Percentiles rank a stretch among this genome's conserved stretches.
Evolutionary conservation across 2,113 vertebrate species (phyloP).

Genomic region (Psilopsiagon aurifrons): DNA sequence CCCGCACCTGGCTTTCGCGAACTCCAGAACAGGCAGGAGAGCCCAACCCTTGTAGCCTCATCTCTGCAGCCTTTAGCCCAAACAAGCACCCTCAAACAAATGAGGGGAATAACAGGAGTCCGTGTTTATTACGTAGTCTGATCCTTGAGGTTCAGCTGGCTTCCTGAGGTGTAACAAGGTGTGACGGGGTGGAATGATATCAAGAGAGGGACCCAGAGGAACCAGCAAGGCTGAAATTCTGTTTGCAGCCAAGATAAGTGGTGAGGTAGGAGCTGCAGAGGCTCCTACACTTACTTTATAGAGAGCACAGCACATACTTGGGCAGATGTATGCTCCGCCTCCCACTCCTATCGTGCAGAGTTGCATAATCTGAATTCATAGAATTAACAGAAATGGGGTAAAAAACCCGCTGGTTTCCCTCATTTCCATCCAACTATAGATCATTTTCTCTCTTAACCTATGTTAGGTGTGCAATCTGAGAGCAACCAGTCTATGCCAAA

Average conservation of each 20-base stretch:
- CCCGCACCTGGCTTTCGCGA: accelerated
- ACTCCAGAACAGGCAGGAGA: background rate
- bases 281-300: constrained; percentile 17
- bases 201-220: background rate
- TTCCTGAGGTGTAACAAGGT: accelerated
- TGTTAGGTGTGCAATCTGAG: background rate
- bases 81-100: background rate
- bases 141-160: background rate
- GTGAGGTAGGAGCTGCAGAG: background rate
- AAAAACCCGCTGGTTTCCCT: background rate
- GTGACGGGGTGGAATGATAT: background rate
- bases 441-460: background rate
- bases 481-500: background rate
- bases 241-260: background rate
- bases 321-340: background rate
- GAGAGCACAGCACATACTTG: background rate
- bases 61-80: background rate
- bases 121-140: background rate
- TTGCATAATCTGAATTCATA: constrained; percentile 30
- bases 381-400: background rate
- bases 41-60: background rate
- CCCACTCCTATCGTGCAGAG: background rate
- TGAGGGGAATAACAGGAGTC: background rate
- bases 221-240: background rate
- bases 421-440: background rate